These are phyloP conservation scores for Aromia moschata DNA, from an alignment of 2,888 invertebrate species.

Conservation along the genomic window DNA sequence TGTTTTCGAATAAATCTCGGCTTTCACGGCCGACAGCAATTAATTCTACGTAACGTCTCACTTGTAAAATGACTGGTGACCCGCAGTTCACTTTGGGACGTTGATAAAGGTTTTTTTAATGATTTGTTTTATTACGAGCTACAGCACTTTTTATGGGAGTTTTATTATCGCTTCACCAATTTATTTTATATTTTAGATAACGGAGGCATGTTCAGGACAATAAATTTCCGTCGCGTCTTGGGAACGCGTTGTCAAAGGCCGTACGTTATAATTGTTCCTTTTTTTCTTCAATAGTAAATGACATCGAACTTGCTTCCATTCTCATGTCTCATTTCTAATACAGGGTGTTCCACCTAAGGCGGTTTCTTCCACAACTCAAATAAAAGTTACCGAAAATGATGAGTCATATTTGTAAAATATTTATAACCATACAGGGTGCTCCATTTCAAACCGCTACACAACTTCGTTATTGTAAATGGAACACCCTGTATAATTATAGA, in stretches of 20 bases:
- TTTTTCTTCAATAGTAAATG: too few species aligned
- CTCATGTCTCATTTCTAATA: too few species aligned
- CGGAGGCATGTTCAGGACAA: background rate
- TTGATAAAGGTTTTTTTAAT: conserved; percentile 14
- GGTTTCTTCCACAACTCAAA: too few species aligned
- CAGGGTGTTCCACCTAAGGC: too few species aligned
- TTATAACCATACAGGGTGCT: too few species aligned
- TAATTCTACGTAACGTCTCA: conserved; percentile 6
- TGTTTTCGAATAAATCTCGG: conserved; percentile 11
- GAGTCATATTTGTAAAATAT: too few species aligned
- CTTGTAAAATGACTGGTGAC: conserved; percentile 11
- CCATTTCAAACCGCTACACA: too few species aligned
- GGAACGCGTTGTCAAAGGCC: background rate
- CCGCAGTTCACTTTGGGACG: conserved; percentile 3
- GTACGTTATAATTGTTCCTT: background rate
- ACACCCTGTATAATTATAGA: too few species aligned
- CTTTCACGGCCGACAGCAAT: conserved; percentile 9
- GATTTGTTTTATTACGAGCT: conserved; percentile 12
- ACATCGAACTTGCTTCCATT: too few species aligned
- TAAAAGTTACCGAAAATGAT: too few species aligned
- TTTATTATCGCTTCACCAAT: conserved; percentile 10
- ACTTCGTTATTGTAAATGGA: too few species aligned
- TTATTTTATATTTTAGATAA: conserved; percentile 11
- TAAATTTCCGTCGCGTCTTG: background rate
- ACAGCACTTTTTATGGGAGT: conserved; percentile 17